Conservation (phyloP, 2,888 invertebrate genomes). For the Lypha dubia region DNA sequence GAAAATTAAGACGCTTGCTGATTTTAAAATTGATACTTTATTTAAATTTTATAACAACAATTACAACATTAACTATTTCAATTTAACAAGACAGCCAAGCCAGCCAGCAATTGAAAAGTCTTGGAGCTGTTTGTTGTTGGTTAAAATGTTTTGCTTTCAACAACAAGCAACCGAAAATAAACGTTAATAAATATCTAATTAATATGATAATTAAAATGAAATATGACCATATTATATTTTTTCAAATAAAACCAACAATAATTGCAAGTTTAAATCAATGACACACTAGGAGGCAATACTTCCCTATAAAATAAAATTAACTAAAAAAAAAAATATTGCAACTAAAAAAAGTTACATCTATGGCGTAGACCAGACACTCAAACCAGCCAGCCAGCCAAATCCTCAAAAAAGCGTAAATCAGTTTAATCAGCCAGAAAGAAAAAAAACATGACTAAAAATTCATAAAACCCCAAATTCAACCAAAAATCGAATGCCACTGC, state of each 20-base stretch:
- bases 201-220: slow-evolving; percentile 70
- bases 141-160: slow-evolving; percentile 12
- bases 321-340: neutral
- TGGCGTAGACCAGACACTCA: slow-evolving; percentile 10
- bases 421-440: slow-evolving; percentile 63
- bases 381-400: neutral
- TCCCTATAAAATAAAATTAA: slow-evolving; percentile 23
- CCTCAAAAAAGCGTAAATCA: slow-evolving; percentile 29
- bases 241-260: slow-evolving; percentile 27
- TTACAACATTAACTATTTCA: slow-evolving; percentile 54
- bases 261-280: slow-evolving; percentile 54
- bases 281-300: slow-evolving; percentile 69
- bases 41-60: slow-evolving; percentile 48
- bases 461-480: neutral
- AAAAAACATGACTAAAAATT: slow-evolving; percentile 34
- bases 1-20: slow-evolving; percentile 56
- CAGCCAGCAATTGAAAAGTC: slow-evolving; percentile 37
- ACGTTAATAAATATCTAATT: slow-evolving; percentile 63
- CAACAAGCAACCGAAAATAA: neutral
- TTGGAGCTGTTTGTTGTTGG: neutral
- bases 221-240: slow-evolving; percentile 44
- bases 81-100: slow-evolving; percentile 49
- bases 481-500: neutral
- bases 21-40: slow-evolving; percentile 58
- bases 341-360: neutral